Base-by-base conservation (phyloP, 2,888 invertebrate species). In the Iselma pallidipennis region DNA sequence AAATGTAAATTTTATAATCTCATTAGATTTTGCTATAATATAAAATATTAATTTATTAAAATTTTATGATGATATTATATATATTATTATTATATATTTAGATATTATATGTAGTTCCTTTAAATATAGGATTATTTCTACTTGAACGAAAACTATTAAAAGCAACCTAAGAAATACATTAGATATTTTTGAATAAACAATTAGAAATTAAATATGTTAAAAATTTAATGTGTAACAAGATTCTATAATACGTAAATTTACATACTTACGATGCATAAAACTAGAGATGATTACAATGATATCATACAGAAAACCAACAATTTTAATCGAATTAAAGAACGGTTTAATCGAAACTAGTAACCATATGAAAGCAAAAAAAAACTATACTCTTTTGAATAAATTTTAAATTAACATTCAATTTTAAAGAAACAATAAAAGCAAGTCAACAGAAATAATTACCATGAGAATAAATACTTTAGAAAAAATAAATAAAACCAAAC, bases 181-280 rank as follows among this genome's bases (percentile, higher is more conserved):
- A 54, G 49, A 37, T 54, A 53, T 53, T 53, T 50, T 37, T 33
- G 57, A 56, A 56, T 49, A 19, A 37, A 48, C 31, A 61, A 61
- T 60, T 33, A 59, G 49, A 56, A 60, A 56, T 48, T 56, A 28
- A 56, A 45, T 21, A 54, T 48, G 49, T 55, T 21, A 51, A 60
- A 48, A 52, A 58, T 45, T 16, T 16, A 42, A 48, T n/a, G 49
- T 16, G 42, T 4, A 42, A 42, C 14, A 9, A 14, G 21, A 19
- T n/a, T 21, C 16, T 42, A 4, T 45, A 10, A 9, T 45, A 31
- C 29, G 12, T 7, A 31, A 31, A 29, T 51, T 29, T 9, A 29
- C 51, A 29, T 29, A 51, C 51, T 51, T 51, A 51, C 28, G 10
- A 16, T 16, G 12, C 28, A 16, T 51, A 51, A 16, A 51, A 31